phyloP scores from a whole-genome alignment of 2,888 invertebrate genomes.

The Mythimna lalbum region DNA sequence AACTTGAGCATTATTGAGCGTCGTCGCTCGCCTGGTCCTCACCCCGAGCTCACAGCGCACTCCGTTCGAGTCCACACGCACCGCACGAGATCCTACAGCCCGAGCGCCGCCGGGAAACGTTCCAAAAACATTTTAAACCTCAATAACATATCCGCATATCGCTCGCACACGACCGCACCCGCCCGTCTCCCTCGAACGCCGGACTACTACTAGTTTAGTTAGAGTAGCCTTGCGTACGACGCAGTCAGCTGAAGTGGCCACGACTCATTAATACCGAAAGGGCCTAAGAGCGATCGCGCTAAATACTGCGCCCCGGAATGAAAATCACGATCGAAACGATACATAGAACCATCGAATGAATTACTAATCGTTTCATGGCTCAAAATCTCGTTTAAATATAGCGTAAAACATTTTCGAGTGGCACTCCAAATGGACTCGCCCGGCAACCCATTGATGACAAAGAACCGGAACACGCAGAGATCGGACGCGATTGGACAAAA shows the following conservation, averaged over 20 bases:
- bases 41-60: constrained; percentile 69
- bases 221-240: constrained; percentile 89
- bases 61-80: constrained; percentile 28
- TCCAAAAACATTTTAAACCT: constrained; percentile 83
- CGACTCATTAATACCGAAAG: constrained; percentile 85
- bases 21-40: constrained; percentile 78
- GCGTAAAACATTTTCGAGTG: constrained; percentile 79
- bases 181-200: constrained; percentile 80
- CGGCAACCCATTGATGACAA: constrained; percentile 93
- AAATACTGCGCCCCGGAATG: constrained; percentile 72
- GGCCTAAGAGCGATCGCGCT: constrained; percentile 77
- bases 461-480: constrained; percentile 92
- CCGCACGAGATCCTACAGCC: constrained; percentile 63
- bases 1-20: constrained; percentile 95
- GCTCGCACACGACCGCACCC: constrained; percentile 73
- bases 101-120: constrained; percentile 81
- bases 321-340: constrained; percentile 55
- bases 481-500: constrained; percentile 91
- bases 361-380: constrained; percentile 59
- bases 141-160: constrained; percentile 82
- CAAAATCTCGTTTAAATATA: constrained; percentile 73
- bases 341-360: constrained; percentile 49
- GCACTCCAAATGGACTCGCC: constrained; percentile 90
- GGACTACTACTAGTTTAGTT: constrained; percentile 86
- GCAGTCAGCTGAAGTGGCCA: constrained; percentile 90